phyloP scores from a whole-genome alignment of 2,797 vertebrate genomes.

The Harpagifer antarcticus region DNA sequence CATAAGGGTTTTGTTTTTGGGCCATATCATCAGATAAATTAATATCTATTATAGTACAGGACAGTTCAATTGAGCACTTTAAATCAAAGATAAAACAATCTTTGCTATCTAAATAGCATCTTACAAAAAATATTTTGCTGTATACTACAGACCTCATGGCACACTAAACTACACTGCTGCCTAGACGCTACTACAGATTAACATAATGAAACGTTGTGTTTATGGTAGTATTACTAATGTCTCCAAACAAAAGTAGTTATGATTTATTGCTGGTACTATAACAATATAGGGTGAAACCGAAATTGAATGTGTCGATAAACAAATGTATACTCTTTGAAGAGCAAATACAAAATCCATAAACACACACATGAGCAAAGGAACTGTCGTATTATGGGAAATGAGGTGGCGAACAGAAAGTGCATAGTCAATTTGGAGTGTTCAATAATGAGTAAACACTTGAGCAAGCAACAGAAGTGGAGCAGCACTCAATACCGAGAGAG shows the following conservation, averaged over 20 bases:
- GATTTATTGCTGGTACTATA: too few species aligned
- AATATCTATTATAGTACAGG: background rate
- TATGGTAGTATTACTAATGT: too few species aligned
- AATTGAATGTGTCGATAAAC: too few species aligned
- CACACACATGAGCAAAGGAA: constrained; percentile 7
- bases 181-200: background rate
- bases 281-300: too few species aligned
- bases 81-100: background rate
- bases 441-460: constrained; percentile 52
- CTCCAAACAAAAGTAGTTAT: too few species aligned
- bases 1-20: background rate
- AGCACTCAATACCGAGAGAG: constrained; percentile 18
- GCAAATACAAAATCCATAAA: constrained; percentile 19
- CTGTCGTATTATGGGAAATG: constrained; percentile 11
- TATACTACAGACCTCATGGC: background rate
- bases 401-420: constrained; percentile 12
- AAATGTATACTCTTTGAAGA: background rate
- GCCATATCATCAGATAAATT: background rate
- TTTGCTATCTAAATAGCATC: background rate
- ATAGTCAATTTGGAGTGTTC: constrained; percentile 31
- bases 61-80: background rate
- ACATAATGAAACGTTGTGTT: background rate
- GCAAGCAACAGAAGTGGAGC: constrained; percentile 33
- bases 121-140: background rate
- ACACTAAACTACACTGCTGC: background rate